Evolutionary conservation across 2,113 vertebrate genomes (phyloP).

Genomic region (Pollachius pollachius): DNA sequence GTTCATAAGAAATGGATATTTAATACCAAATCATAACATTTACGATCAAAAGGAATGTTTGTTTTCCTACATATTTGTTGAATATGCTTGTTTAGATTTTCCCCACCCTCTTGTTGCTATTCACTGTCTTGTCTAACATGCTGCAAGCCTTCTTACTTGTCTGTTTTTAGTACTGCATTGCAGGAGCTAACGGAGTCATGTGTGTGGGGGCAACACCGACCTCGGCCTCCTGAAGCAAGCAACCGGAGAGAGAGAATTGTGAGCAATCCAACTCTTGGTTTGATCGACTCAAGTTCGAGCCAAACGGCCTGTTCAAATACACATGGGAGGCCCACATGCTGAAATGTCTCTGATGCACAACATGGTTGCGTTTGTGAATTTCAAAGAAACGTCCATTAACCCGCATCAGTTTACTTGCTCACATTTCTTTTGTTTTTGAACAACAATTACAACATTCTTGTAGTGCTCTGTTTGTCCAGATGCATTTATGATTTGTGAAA

Average conservation of each 20-base stretch:
- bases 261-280: slow-evolving; percentile 58
- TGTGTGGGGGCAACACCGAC: slow-evolving; percentile 36
- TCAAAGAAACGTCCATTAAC: slow-evolving; percentile 8
- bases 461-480: slow-evolving; percentile 60
- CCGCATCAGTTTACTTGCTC: neutral
- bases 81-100: too few species aligned
- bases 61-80: too few species aligned
- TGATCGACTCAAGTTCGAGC: slow-evolving; percentile 45
- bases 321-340: slow-evolving; percentile 36
- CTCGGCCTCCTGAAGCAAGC: slow-evolving; percentile 39
- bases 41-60: too few species aligned
- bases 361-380: slow-evolving; percentile 26
- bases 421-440: neutral
- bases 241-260: slow-evolving; percentile 56
- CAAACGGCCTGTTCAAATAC: slow-evolving; percentile 35
- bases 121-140: slow-evolving; percentile 32
- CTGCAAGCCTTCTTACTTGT: slow-evolving; percentile 59
- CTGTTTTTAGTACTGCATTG: slow-evolving; percentile 64
- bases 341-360: slow-evolving; percentile 25
- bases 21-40: too few species aligned
- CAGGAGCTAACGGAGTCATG: slow-evolving; percentile 63
- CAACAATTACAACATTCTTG: slow-evolving; percentile 10
- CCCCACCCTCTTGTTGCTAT: neutral
- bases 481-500: slow-evolving; percentile 29
- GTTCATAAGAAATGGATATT: too few species aligned